Base-by-base conservation (phyloP, 2,797 vertebrate species). In the Ptychobarbus kaznakovi region DNA sequence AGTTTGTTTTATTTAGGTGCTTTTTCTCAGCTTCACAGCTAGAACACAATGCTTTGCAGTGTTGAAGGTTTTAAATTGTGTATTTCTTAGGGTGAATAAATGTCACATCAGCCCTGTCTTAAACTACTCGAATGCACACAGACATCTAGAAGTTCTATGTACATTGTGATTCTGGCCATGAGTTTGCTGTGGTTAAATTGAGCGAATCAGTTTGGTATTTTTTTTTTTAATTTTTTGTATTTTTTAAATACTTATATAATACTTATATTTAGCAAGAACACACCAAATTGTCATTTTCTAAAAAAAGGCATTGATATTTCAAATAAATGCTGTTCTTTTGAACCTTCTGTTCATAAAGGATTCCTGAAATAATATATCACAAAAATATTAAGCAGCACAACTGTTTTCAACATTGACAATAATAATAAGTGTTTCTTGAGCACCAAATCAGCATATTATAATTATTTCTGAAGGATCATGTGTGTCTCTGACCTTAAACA, bases 1-100 rank as follows among this genome's bases (percentile, higher is more conserved):
- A 72, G 51, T 82, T 81, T 72, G 10, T 58, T 32, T 72, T 70
- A 53, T 80, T 51, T 68, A 35, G 68, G 63, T 6, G 44, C 28
- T 51, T 51, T 80, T 66, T 80, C 40, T 80, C 11, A 16, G 20
- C 20, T 2, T 58, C 51, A 58, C 32, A 35, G 46, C 9, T 32
- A 56, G 10, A 22, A 22, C 49, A 38, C 32, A 76, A 4, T 35
- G 49, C 74, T 76, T 76, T 38, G 32, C 6, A 22, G 49, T 56
- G 74, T 76, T 75, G 4, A 51, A 22, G 28, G 73, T 75, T 75
- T 75, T 53, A 32, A 75, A 75, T 22, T 35, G 16, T 22, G 49
- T 53, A 13, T 53, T 35, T 38, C 51, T 22, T 13, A 38, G 46
- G 49, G 5, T 75, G 28, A 75, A 13, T 35, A 75, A 53, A 75